phyloP scores from a whole-genome alignment of 2,888 invertebrate genomes.

The Drosophila neutralis region DNA sequence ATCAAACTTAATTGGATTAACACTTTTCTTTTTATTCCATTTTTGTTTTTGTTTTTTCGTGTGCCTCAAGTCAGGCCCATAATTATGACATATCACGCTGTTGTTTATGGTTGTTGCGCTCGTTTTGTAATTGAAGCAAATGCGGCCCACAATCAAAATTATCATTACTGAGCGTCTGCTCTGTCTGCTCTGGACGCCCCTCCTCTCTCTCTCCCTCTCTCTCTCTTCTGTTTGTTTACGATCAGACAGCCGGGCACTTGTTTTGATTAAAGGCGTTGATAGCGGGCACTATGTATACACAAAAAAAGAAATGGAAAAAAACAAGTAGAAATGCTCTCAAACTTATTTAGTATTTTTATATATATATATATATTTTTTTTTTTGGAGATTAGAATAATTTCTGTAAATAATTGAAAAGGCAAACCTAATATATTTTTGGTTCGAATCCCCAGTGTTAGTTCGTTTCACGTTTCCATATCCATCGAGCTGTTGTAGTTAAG shows the following conservation, averaged over 20 bases:
- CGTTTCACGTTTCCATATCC: conserved; percentile 46
- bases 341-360: background rate
- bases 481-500: conserved; percentile 10
- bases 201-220: no score
- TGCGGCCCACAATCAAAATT: conserved; percentile 46
- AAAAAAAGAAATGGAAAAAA: background rate
- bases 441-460: background rate
- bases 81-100: conserved; percentile 67
- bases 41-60: background rate
- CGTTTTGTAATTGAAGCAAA: conserved; percentile 70
- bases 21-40: conserved; percentile 48
- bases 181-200: conserved; percentile 10
- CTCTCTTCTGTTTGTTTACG: conserved; percentile 45
- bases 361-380: no score
- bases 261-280: conserved; percentile 62
- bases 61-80: conserved; percentile 28
- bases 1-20: conserved; percentile 74
- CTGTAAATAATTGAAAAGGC: background rate
- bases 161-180: conserved; percentile 22
- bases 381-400: background rate
- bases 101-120: conserved; percentile 16
- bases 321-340: background rate
- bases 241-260: conserved; percentile 66
- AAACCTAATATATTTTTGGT: background rate
- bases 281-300: conserved; percentile 14